Base-by-base conservation (phyloP, 2,888 invertebrate species). In the Drosophila atroscutellata region DNA sequence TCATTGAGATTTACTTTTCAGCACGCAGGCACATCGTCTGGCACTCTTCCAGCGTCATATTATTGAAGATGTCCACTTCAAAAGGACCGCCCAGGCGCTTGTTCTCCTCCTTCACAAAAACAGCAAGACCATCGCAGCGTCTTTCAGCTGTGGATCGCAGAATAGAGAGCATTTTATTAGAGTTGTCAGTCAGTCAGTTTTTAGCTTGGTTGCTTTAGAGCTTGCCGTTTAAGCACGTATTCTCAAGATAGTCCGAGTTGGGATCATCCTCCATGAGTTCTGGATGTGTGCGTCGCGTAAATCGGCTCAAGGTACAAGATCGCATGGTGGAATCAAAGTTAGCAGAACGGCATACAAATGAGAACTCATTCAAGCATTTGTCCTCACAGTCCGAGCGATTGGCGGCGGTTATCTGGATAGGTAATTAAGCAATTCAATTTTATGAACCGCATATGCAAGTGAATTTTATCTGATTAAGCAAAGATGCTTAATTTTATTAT, bases 331-430 rank as follows among this genome's bases (percentile, higher is more conserved):
- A 95, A 91, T 98, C 97, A 89, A 95, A 98, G 0, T 97, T 96
- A 0, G 97, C 97, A 0, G 98, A 97, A 54, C 98, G 95, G 88
- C 98, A 98, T 4, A 97, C 96, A 91, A 98, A 97, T 74, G 96
- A 97, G 91, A 97, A 97, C 92, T 98, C 98, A 90, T 97, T 97
- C 71, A 98, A 93, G 91, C 98, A 98, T 91, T 96, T 96, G 91
- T 98, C 97, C 92, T 98, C 97, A 90, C 98, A 98, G 87, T 98
- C 98, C 4, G 97, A 97, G 72, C 97, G 94, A 92, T 98, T 98
- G 4, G 96, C 95, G 0, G 97, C 97, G 84, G 96, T 96, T 49
- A 93, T 93, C 93, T 92, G 67, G 0, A 20, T 15, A 32, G 30
- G 26, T 24, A 32, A 52, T 32, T 11, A 13, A 58, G 54, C 15